Base-by-base conservation (phyloP, 2,888 invertebrate genomes). In the Flabesymbios commensalis region DNA sequence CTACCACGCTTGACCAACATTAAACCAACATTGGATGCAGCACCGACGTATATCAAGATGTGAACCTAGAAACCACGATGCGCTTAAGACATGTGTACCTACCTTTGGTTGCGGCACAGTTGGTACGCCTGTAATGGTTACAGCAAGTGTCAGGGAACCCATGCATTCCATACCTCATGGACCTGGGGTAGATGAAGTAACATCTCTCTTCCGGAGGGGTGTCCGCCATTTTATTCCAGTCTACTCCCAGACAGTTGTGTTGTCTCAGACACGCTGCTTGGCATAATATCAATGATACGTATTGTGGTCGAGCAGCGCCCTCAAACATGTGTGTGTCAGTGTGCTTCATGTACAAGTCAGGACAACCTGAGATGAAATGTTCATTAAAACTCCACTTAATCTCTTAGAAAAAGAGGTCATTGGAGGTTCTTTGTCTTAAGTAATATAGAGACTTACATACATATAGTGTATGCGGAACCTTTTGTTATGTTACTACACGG, bases 291-390 rank as follows among this genome's bases (percentile, higher is more conserved):
- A 64, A 32, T 14, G 41, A 22, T 14, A 28, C 26, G 31, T 29
- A 51, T 14, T 26, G 22, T 24, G 19, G 39, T 7, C 29, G 28
- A 7, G 42, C 7, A 10, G 31, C 26, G 22, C 65, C 63, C n/a
- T 31, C 28, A 52, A 41, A 52, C 65, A 65, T 65, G 47, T 65
- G 65, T 3, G 49, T 32, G 26, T 52, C 51, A 7, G 32, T 19
- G 51, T 49, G 53, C 42, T 33, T 17, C 4, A 22, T 19, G 57
- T 41, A 62, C 19, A 17, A n/a, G 39, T 62, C 56, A 7, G 62
- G 62, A 24, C 62, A 62, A 19, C 62, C 62, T 62, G 47, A 14
- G 7, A 56, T 24, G 22, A 49, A 49, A 49, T 10, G 10, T 14
- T 39, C 14, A 10, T 39, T 39, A 39, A 31, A 49, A 31, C 22